These are phyloP conservation scores for Cygnus olor DNA, from an alignment of 2,797 vertebrate genomes.

Conservation along the genomic window DNA sequence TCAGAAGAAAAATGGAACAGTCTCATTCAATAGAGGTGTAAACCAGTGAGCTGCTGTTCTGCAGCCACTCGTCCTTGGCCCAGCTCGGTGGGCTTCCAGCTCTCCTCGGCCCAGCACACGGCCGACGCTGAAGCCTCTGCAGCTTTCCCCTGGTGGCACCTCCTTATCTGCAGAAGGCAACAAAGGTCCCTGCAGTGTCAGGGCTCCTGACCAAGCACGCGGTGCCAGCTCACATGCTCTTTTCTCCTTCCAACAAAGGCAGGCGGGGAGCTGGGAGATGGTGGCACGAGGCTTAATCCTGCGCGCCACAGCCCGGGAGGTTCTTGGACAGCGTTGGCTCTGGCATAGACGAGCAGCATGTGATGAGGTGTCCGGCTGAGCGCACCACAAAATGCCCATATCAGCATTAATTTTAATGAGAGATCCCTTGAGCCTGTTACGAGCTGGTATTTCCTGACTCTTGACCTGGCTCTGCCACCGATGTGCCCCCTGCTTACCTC, in stretches of 20 bases:
- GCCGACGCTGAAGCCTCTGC: fast-evolving
- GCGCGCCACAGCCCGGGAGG: fast-evolving
- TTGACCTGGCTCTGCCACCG: fast-evolving
- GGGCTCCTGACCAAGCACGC: background rate
- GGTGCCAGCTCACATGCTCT: background rate
- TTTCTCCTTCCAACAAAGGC: background rate
- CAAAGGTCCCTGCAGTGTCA: fast-evolving
- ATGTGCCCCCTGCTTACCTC: fast-evolving
- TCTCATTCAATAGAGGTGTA: background rate
- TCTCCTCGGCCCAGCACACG: background rate
- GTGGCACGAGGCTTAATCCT: background rate
- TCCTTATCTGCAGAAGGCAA: background rate
- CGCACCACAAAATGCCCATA: fast-evolving
- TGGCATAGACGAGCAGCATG: background rate
- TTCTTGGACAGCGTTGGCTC: background rate
- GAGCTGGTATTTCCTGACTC: background rate
- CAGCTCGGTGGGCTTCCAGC: background rate
- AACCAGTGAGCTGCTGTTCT: background rate
- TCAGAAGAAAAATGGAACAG: fast-evolving
- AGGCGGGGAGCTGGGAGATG: fast-evolving
- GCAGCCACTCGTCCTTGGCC: background rate
- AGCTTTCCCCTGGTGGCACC: background rate
- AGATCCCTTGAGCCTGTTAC: background rate
- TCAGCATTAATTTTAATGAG: background rate
- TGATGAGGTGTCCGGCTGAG: background rate